Conservation (phyloP, 1,140 invertebrate species). For the Bombus waltoni region DNA sequence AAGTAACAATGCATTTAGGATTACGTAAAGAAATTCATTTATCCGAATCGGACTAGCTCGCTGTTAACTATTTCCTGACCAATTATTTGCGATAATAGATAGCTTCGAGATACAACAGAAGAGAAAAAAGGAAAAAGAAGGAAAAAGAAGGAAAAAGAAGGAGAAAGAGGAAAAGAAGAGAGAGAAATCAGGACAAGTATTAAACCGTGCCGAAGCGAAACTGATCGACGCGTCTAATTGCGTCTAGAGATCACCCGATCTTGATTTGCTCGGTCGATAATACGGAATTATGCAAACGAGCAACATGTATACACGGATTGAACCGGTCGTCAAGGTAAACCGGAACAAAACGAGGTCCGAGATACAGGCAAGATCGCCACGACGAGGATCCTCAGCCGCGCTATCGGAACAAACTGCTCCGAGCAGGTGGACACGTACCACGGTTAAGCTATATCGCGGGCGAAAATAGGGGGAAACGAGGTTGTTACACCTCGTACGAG, state of each 20-base stretch:
- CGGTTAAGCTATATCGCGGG: constrained; percentile 30
- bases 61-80: too few relatives aligned
- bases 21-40: too few relatives aligned
- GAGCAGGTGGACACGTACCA: constrained; percentile 50
- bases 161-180: rapidly evolving
- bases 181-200: background rate
- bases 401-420: constrained; percentile 54
- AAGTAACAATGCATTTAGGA: too few relatives aligned
- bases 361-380: constrained; percentile 40
- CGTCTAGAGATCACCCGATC: background rate
- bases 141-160: rapidly evolving
- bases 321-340: constrained; percentile 25
- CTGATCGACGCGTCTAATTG: background rate
- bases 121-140: rapidly evolving
- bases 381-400: constrained; percentile 15
- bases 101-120: rapidly evolving
- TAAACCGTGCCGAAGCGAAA: background rate
- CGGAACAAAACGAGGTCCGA: constrained; percentile 36
- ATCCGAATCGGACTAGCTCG: too few relatives aligned
- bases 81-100: too few relatives aligned
- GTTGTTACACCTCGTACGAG: constrained; percentile 57
- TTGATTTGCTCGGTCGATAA: background rate
- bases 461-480: constrained; percentile 69
- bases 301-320: background rate
- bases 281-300: background rate